Conservation (phyloP, 2,888 invertebrate genomes). For the Tachina grossa region DNA sequence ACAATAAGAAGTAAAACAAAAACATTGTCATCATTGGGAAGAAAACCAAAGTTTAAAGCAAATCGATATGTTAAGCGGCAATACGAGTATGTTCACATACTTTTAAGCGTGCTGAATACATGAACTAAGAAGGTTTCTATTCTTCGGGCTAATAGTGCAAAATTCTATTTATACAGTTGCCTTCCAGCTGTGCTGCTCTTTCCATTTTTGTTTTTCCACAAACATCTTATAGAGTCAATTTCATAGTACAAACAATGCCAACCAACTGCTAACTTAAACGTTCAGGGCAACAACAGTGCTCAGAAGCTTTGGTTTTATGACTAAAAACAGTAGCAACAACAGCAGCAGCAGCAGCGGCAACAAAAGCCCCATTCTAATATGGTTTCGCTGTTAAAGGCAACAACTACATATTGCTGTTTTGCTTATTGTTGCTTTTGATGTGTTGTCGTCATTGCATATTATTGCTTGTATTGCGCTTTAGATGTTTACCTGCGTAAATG, state of each 20-base stretch:
- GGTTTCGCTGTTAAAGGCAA: constrained; percentile 16
- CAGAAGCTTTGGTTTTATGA: not conserved
- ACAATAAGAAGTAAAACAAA: constrained; percentile 18
- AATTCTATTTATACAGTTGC: constrained; percentile 23
- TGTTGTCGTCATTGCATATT: constrained; percentile 17
- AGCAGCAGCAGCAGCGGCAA: not conserved
- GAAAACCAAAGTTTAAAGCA: not conserved
- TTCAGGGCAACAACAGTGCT: not conserved
- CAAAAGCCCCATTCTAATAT: constrained; percentile 38
- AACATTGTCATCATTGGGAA: constrained; percentile 3
- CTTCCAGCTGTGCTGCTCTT: constrained; percentile 42
- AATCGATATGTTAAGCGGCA: not conserved
- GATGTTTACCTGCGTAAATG: constrained; percentile 49
- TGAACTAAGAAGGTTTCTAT: constrained; percentile 5
- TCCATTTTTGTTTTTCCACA: constrained; percentile 5
- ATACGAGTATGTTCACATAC: constrained; percentile 25
- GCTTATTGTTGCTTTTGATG: not conserved
- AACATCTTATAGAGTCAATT: constrained; percentile 33
- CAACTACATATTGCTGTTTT: not conserved
- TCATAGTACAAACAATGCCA: not conserved
- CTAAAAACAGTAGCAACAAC: not conserved
- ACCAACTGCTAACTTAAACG: not conserved
- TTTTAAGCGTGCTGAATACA: constrained; percentile 23
- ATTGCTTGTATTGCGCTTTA: constrained; percentile 39
- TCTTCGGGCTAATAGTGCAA: constrained; percentile 7